phyloP scores from a whole-genome alignment of 2,888 invertebrate species.

The Lathronympha strigana region DNA sequence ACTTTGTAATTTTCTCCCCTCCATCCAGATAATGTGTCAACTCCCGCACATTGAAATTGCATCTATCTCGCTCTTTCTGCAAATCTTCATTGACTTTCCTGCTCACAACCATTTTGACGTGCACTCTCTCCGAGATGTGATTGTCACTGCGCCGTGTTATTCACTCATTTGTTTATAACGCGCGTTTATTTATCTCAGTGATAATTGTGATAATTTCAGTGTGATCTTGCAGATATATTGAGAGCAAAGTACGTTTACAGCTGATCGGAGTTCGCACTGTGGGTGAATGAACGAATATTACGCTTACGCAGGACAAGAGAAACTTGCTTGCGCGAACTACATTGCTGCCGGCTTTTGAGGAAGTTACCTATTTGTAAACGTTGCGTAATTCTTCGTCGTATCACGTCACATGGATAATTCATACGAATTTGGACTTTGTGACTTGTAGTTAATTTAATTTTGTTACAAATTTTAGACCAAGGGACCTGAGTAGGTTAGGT shows the following conservation, averaged over 20 bases:
- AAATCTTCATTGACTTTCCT: conserved; percentile 86
- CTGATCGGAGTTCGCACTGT: neutral
- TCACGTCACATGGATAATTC: no score
- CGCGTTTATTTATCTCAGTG: neutral
- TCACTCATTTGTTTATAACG: neutral
- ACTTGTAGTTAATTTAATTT: neutral
- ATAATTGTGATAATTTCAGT: conserved; percentile 2
- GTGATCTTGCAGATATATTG: conserved; percentile 5
- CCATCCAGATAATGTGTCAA: conserved; percentile 90
- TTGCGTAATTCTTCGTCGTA: conserved; percentile 5
- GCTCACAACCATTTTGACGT: conserved; percentile 50
- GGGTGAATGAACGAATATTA: conserved; percentile 1
- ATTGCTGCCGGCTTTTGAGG: neutral
- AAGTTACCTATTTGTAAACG: neutral
- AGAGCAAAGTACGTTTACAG: conserved; percentile 2
- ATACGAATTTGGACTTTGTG: no score
- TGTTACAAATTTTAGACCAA: no score
- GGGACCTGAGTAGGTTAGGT: no score
- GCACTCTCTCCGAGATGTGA: neutral
- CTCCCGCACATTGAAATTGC: conserved; percentile 88
- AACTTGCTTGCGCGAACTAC: neutral
- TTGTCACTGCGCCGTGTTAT: neutral
- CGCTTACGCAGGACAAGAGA: neutral
- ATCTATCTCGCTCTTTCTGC: conserved; percentile 86
- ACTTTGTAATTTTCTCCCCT: conserved; percentile 86